Base-by-base conservation (phyloP, 1,140 invertebrate genomes). In the Tetragonula clypearis region DNA sequence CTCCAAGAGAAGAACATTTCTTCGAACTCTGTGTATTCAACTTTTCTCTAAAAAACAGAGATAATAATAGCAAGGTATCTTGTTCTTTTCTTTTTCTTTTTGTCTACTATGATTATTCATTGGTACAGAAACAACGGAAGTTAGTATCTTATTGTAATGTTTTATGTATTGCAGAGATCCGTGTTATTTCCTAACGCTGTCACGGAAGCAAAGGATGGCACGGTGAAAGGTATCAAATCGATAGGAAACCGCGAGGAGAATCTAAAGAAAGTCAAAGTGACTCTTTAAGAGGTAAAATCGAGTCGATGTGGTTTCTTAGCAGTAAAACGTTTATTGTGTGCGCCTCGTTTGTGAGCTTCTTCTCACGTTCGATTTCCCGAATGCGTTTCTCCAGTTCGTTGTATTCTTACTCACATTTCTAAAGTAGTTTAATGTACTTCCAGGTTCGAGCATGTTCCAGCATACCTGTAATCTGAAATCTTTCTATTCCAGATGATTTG, bases 241-340 rank as follows among this genome's bases (percentile, higher is more conserved):
- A 72, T 79, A 77, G 72, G 60, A 41, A 66, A 30, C 23, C 30
- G 17, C 30, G 78, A 78, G 35, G 23, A 60, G 84, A 78, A 84
- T 84, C 53, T 55, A 68, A 89, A 84, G 88, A 89, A 89, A 89
- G 87, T 84, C 85, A 79, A 77, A 89, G 87, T 79, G 69, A 79
- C 26, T 66, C 66, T 74, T 60, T 76, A 72, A 81, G 21, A 23
- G 73, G n/a, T 78, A 66, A 30, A 68, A 71, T 53, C 53, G 11
- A 56, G n/a, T 73, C 12, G 26, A 73, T 41, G 56, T 41, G 21
- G 19, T 23, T 19, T 9, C 19, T 11, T 26, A 1, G 30, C 49
- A 56, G 35, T 58, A 30, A 76, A 72, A 53, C 71, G 19, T 30
- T 56, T 69, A 69, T 23, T 21, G 19, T 41, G 68, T 41, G 35